A percentile compares a stretch with the other conserved stretches of the same genome.
Conservation (phyloP, 2,888 invertebrate genomes). For the Pogonocherus hispidulus region DNA sequence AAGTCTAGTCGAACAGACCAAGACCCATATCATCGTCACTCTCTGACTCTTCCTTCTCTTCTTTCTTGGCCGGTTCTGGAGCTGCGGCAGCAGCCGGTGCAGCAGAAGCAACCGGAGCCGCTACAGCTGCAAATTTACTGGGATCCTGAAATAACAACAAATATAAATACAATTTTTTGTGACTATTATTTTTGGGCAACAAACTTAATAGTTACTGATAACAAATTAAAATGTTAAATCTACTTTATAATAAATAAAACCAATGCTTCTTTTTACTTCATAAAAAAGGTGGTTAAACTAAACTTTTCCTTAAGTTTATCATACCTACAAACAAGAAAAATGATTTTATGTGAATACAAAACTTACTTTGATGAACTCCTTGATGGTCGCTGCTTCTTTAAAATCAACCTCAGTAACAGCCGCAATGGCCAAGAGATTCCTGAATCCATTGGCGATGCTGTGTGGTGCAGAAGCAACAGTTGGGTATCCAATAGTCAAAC, state of each 20-base stretch:
- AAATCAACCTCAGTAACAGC: conserved; percentile 97
- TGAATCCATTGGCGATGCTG: conserved; percentile 97
- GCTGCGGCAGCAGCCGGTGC: conserved; percentile 76
- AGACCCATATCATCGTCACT: conserved; percentile 98
- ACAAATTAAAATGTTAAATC: too few species aligned
- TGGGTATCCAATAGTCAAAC: conserved; percentile 94
- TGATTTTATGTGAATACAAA: too few species aligned
- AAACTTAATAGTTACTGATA: too few species aligned
- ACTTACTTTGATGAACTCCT: conserved; percentile 87
- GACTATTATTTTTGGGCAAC: too few species aligned
- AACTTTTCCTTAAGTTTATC: too few species aligned
- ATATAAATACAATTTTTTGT: too few species aligned
- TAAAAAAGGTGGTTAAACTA: too few species aligned
- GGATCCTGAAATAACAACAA: conserved; percentile 80
- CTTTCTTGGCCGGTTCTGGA: conserved; percentile 74
- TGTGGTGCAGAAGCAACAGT: conserved; percentile 98
- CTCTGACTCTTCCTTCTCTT: conserved; percentile 86
- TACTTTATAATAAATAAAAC: too few species aligned
- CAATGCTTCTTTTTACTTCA: too few species aligned
- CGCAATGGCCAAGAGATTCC: conserved; percentile 96
- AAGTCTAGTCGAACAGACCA: conserved; percentile 87
- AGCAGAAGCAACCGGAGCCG: conserved; percentile 73
- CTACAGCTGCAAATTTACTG: conserved; percentile 87
- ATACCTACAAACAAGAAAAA: too few species aligned
- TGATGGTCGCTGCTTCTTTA: conserved; percentile 93